Base-by-base conservation (phyloP, 1,140 invertebrate species). In the Pseudomyrmex flavicornis region DNA sequence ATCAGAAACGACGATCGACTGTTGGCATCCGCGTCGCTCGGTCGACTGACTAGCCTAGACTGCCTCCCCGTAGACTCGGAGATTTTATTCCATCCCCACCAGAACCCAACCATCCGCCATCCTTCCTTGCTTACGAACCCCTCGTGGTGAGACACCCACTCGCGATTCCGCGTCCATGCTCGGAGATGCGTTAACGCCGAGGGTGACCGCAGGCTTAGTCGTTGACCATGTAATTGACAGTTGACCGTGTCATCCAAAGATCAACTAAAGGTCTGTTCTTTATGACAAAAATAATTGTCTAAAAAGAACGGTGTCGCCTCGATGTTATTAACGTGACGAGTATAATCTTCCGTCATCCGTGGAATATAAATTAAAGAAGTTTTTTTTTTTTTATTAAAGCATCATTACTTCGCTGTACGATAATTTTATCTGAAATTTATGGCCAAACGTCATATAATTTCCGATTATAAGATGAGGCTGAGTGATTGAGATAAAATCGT, bases 41-140 rank as follows among this genome's bases (percentile, higher is more conserved):
- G 82, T 90, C 90, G 91, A 91, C 90, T 91, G 83, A 73, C 80
- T 68, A 62, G 52, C 79, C 77, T 83, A 80, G 80, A 82, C 83
- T 87, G 75, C 75, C 74, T 79, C 84, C 82, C 83, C 70, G 59
- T 35, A 68, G 48, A 50, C 61, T 35, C 83, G 76, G 20, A 83
- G 68, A 87, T 85, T 90, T 85, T 75, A 83, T 77, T 83, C 70
- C 70, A 83, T 85, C 83, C 88, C 88, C 86, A 86, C 88, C 76
- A 65, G 26, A n/a, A 56, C 59, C 44, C 52, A 7, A 35, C 44
- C 46, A 9, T 62, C 79, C 56, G 66, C 65, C 20, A 66, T 50
- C 50, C 63, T 20, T 73, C 56, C 3, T n/a, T 79, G 15, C 66
- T n/a, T 26, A 63, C 26, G 9, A 68, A 77, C 62, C 73, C 48